Evolutionary conservation across 2,797 vertebrate species (phyloP), one percentile per base, ranked within the genome.

Genomic region (Menidia menidia): DNA sequence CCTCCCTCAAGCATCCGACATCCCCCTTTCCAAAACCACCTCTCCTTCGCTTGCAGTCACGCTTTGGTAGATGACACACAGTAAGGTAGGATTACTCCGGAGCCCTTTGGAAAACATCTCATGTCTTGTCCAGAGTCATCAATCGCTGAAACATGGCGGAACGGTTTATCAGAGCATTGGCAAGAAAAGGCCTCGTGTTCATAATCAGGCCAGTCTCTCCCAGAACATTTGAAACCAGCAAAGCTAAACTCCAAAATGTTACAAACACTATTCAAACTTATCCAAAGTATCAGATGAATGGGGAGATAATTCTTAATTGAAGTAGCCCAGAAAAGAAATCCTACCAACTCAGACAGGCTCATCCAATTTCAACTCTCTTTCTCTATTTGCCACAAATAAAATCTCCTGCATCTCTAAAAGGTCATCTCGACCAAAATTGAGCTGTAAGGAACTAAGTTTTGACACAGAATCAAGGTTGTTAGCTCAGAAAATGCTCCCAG

Each of bases 111-210:
- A 66, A 84, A 77, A 81, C 25, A 39, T 75, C 60, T 53, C 60
- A 58, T 51, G 12, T 52, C 45, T 48, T 59, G 67, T 78, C 64
- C 60, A 8, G 30, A 62, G 60, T 60, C 73, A 77, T 87, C 82
- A 60, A 83, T 73, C 32, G 30, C 71, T 62, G 80, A 71, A 81
- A 85, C 48, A 82, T 71, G 84, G 78, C 55, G n/a, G 73, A 87
- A 80, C 79, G 89, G 81, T 84, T 73, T 73, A 83, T 88, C 76
- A 74, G 61, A 68, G 65, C 52, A 15, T 5, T 82, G 75, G 75
- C 80, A 64, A 33, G 42, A 70, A 72, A 54, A 25, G 6, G 50
- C 30, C 60, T 75, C 6, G 4, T 71, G 67, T 68, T 66, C 69
- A 60, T 50, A 41, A 54, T 50, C 55, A 82, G 65, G 59, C 67